These are phyloP conservation scores for Oopsacas minuta DNA, from an alignment of 37 sponge, comb jelly and placozoan species.

Conservation along the genomic window DNA sequence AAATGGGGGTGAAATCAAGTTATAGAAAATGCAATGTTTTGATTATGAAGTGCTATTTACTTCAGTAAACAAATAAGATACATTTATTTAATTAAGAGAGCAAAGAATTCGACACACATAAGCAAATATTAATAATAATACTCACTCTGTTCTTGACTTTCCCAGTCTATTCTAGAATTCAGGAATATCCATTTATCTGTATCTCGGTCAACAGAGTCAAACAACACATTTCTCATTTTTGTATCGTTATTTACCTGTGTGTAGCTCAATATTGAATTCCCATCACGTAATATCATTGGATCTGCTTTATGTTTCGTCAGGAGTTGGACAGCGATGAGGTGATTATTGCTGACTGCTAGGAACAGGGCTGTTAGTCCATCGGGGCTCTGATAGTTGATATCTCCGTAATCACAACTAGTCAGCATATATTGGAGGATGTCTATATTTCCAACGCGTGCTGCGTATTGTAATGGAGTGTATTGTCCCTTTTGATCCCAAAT, in stretches of 20 bases:
- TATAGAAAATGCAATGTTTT: too few relatives aligned
- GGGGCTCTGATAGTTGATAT: background rate
- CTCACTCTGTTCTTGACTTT: too few relatives aligned
- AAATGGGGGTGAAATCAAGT: too few relatives aligned
- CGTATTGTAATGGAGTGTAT: background rate
- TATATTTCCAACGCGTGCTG: background rate
- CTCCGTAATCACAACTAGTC: background rate
- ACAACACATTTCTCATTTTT: background rate
- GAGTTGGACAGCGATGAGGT: background rate
- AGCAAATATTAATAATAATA: too few relatives aligned
- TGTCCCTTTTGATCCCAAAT: background rate
- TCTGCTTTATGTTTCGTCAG: background rate
- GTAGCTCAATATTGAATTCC: conserved; percentile 6
- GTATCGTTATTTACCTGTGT: background rate
- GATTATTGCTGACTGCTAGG: background rate
- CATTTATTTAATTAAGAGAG: too few relatives aligned
- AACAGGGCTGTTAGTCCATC: background rate
- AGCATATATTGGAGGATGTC: background rate
- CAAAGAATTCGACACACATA: too few relatives aligned
- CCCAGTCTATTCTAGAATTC: background rate
- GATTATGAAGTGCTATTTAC: too few relatives aligned
- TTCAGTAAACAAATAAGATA: too few relatives aligned
- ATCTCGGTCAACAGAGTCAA: background rate
- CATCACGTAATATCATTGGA: background rate
- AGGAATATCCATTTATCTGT: background rate